Base-by-base conservation (phyloP, 2,888 invertebrate genomes). In the Parasteatoda lunata region DNA sequence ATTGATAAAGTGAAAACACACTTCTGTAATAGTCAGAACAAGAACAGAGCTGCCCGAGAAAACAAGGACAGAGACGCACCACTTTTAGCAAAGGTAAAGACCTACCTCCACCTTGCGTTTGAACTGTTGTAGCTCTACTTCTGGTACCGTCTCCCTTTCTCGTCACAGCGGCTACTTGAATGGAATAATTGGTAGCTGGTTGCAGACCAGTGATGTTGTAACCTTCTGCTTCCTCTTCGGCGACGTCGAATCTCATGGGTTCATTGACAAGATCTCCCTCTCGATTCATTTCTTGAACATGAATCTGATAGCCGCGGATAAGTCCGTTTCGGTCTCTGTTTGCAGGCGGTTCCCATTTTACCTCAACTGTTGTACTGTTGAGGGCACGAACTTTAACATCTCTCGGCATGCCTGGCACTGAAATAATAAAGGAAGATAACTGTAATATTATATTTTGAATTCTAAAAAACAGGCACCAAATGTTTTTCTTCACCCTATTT, bases 121-220 rank as follows among this genome's bases (percentile, higher is more conserved):
- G 96, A 3, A 97, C 95, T 88, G 94, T 95, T 83, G 96, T 96
- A 48, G 97, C 96, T 88, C 95, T 93, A 91, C 98, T 98, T 89
- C 98, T 94, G 92, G 97, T 96, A 45, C 99, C 99, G 92, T 99
- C 99, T 69, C 99, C 99, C 92, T 97, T 97, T 89, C 98, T 94
- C 4, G 99, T 99, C 88, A 98, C 93, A 0, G 98, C 99, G 0
- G 98, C 98, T 85, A 99, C 97, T 88, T 92, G 91, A 85, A 98
- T 95, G 80, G 95, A 95, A 93, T 99, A 99, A 90, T 95, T 95
- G 0, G 99, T 98, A 91, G 99, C 98, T 4, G 99, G 98, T 92
- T 98, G 97, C 70, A 99, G 93, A 13, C 96, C 96, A 13, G 96
- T 95, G 77, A 98, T 95, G 91, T 97, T 97, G 90, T 95, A 94